Evolutionary conservation across 30 jellyfish, hydroid and myxozoan species (phyloP).

Genomic region (Catostylus mosaicus): DNA sequence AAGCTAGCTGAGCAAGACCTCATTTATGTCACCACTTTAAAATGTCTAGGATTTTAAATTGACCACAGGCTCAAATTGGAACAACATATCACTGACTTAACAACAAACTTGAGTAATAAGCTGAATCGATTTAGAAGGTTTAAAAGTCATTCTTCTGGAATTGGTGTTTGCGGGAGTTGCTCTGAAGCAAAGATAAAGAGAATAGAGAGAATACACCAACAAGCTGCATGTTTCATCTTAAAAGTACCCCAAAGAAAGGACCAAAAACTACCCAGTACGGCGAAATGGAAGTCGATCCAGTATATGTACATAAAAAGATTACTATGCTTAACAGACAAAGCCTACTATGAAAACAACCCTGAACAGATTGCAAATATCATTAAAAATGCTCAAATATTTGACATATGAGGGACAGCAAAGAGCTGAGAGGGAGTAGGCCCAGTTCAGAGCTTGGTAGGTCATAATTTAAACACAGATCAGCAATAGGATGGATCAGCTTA

Average conservation of each 20-base stretch:
- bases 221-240: too few relatives aligned
- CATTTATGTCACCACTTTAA: too few relatives aligned
- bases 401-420: slow-evolving; percentile 19
- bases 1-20: too few relatives aligned
- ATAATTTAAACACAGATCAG: slow-evolving; percentile 16
- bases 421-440: slow-evolving; percentile 23
- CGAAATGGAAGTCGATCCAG: slow-evolving; percentile 16
- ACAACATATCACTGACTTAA: too few relatives aligned
- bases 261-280: slow-evolving; percentile 11
- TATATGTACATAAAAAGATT: slow-evolving; percentile 20
- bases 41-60: too few relatives aligned
- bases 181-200: too few relatives aligned
- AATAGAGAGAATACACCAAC: too few relatives aligned
- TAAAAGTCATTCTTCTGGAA: too few relatives aligned
- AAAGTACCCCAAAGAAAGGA: slow-evolving; percentile 13
- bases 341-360: slow-evolving; percentile 3
- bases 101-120: too few relatives aligned
- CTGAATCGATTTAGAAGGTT: too few relatives aligned
- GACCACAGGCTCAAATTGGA: too few relatives aligned
- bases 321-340: slow-evolving; percentile 15
- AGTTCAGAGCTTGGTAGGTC: slow-evolving; percentile 21
- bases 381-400: slow-evolving; percentile 19
- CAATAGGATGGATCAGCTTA: slow-evolving; percentile 19
- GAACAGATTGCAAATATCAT: slow-evolving; percentile 26
- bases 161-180: too few relatives aligned